These are phyloP conservation scores for Anser brachyrhynchus DNA, from an alignment of 2,113 vertebrate species.

Conservation along the genomic window DNA sequence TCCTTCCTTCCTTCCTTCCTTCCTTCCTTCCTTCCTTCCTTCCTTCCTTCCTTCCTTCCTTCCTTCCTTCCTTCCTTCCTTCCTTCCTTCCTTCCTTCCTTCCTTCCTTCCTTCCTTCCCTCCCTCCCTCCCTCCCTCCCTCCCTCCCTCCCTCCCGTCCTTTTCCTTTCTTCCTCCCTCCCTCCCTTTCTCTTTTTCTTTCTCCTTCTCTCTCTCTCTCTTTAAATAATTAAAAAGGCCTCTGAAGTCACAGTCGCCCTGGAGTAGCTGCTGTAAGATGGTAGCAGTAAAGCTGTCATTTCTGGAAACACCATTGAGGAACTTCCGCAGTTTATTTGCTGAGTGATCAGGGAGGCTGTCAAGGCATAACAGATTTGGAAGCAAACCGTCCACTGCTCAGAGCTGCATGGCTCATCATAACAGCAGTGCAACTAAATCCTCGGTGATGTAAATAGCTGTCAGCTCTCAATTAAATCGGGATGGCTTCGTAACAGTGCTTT, in stretches of 20 bases:
- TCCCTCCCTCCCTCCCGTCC: no score
- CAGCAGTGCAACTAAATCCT: slow-evolving; percentile 34
- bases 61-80: no score
- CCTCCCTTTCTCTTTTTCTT: no score
- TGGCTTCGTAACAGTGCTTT: not conserved
- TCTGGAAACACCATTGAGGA: not conserved
- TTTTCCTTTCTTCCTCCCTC: no score
- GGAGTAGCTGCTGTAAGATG: not conserved
- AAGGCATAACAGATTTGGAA: not conserved
- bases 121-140: no score
- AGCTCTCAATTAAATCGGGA: slow-evolving; percentile 26
- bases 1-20: no score
- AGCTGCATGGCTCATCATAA: not conserved
- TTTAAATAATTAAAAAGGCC: not conserved
- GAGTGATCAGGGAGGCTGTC: slow-evolving; percentile 37
- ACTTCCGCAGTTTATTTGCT: slow-evolving; percentile 21
- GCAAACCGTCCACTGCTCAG: not conserved
- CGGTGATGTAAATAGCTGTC: slow-evolving; percentile 35
- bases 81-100: no score
- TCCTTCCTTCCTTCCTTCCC: no score
- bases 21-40: no score
- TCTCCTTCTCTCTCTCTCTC: not conserved
- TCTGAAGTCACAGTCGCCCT: not conserved
- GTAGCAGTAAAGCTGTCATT: slow-evolving; percentile 14
- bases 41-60: no score